Percentiles rank a stretch among this genome's conserved stretches.
phyloP scores from a whole-genome alignment of 2,888 invertebrate species.

The Pseudococcus viburni region DNA sequence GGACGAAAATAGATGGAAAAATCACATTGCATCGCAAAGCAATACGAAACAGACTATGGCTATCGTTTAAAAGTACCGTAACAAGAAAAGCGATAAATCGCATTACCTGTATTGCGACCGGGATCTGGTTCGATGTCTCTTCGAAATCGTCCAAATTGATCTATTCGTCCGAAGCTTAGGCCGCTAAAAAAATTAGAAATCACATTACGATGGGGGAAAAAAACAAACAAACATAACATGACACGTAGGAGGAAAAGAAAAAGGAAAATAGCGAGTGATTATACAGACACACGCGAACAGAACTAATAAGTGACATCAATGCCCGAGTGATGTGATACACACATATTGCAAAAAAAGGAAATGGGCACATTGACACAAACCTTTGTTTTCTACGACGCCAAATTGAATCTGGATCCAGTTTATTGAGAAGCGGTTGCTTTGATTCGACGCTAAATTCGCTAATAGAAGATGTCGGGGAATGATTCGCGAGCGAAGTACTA shows the following conservation, averaged over 20 bases:
- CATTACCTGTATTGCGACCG: constrained; percentile 73
- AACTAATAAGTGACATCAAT: too few species aligned
- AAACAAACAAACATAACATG: neutral
- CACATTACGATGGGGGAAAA: neutral
- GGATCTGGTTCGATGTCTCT: constrained; percentile 89
- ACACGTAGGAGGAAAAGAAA: neutral
- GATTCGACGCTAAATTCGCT: constrained; percentile 67
- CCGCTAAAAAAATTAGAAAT: constrained; percentile 73
- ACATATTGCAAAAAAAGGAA: neutral
- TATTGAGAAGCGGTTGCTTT: constrained; percentile 45
- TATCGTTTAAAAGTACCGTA: too few species aligned
- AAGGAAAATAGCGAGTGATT: neutral
- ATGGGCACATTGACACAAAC: constrained; percentile 69
- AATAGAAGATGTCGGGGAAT: constrained; percentile 67
- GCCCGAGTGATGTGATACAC: too few species aligned
- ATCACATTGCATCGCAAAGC: too few species aligned
- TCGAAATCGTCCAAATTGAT: constrained; percentile 90
- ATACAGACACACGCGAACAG: neutral
- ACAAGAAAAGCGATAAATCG: too few species aligned
- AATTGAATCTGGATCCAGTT: constrained; percentile 84
- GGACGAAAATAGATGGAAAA: too few species aligned
- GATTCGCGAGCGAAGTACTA: constrained; percentile 60
- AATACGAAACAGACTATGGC: too few species aligned
- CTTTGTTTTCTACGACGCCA: constrained; percentile 84
- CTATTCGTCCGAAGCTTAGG: constrained; percentile 88